Evolutionary conservation across 2,113 vertebrate genomes (phyloP).

Genomic region (Fulica atra): DNA sequence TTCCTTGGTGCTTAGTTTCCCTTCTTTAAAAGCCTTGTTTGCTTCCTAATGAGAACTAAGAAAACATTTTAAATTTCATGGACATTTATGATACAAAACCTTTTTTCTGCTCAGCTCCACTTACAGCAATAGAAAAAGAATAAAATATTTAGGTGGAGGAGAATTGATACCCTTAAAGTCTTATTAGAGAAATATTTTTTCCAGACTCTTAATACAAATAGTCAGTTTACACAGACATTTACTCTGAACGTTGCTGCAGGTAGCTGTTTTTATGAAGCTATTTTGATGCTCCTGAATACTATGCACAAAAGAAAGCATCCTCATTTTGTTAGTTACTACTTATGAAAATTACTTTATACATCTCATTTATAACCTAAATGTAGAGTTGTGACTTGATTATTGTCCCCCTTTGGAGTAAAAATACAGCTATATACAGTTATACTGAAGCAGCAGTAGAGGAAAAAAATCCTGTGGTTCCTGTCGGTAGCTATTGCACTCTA

Average conservation of each 20-base stretch:
- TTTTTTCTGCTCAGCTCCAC: neutral
- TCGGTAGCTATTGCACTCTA: neutral
- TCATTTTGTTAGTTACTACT: neutral
- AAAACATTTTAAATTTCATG: neutral
- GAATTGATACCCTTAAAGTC: neutral
- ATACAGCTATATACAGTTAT: neutral
- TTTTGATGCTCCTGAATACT: neutral
- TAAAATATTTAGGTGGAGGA: neutral
- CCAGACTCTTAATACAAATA: neutral
- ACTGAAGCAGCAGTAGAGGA: neutral
- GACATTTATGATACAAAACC: neutral
- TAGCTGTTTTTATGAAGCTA: neutral
- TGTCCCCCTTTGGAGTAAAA: conserved; percentile 25
- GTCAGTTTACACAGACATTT: neutral
- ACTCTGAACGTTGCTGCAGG: neutral
- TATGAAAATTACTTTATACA: neutral
- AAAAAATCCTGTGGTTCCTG: neutral
- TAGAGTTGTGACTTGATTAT: neutral
- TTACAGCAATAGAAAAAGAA: neutral
- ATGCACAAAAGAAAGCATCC: neutral
- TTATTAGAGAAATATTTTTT: conserved; percentile 16
- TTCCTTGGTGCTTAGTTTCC: neutral
- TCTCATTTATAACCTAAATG: neutral
- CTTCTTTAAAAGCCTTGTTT: neutral
- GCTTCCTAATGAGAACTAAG: neutral